A percentile compares a stretch with the other conserved stretches of the same genome.
phyloP scores from a whole-genome alignment of 2,888 invertebrate genomes.

The Hypselothyrea guttata region DNA sequence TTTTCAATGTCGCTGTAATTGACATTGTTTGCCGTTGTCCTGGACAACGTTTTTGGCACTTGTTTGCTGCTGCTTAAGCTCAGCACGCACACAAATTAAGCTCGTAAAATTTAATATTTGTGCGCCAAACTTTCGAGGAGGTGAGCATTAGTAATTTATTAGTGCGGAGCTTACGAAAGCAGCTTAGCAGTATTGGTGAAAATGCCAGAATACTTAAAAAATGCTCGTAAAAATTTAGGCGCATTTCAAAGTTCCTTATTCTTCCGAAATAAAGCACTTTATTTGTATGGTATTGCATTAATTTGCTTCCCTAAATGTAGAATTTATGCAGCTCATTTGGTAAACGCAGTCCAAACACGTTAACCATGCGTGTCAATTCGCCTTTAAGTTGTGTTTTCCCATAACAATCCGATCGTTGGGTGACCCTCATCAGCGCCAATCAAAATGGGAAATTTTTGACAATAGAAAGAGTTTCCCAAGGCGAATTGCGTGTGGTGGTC shows the following conservation, averaged over 20 bases:
- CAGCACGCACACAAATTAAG: slow-evolving; percentile 74
- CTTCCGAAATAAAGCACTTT: not conserved
- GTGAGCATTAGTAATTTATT: slow-evolving; percentile 68
- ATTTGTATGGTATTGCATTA: not conserved
- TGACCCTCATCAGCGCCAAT: slow-evolving; percentile 66
- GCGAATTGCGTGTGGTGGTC: slow-evolving; percentile 67
- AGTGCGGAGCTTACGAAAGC: slow-evolving; percentile 28
- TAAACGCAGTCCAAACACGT: slow-evolving; percentile 2
- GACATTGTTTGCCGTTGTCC: slow-evolving; percentile 66
- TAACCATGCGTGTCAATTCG: slow-evolving; percentile 35
- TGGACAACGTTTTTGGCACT: slow-evolving; percentile 21
- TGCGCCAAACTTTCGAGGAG: slow-evolving; percentile 40
- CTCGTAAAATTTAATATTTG: slow-evolving; percentile 77
- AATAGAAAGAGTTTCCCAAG: slow-evolving; percentile 71
- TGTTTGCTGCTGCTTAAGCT: slow-evolving; percentile 41
- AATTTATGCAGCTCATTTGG: too few relatives aligned
- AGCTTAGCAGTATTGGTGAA: slow-evolving; percentile 55
- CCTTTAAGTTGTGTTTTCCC: slow-evolving; percentile 43
- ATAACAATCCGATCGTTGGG: slow-evolving; percentile 48
- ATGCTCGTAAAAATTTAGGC: slow-evolving; percentile 57
- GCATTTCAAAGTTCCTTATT: slow-evolving; percentile 36
- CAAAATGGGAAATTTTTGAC: slow-evolving; percentile 64
- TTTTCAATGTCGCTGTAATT: slow-evolving; percentile 78
- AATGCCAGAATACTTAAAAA: slow-evolving; percentile 18
- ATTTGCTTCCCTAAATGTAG: slow-evolving; percentile 7